Evolutionary conservation across 2,797 vertebrate species (phyloP), one percentile per base, ranked within the genome.

Genomic region (Trematomus bernacchii): DNA sequence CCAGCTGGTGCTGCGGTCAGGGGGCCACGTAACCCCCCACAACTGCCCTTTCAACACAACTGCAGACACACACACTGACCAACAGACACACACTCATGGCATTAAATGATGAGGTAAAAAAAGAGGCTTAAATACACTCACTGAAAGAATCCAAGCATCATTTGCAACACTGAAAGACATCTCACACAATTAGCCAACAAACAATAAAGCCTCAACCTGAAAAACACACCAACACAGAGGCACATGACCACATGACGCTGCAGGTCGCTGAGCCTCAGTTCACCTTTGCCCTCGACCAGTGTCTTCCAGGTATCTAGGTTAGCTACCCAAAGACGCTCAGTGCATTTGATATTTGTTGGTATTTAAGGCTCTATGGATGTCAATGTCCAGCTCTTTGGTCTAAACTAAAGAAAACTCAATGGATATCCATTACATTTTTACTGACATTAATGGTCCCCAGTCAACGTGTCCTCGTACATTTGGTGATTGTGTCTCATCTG

Each of bases 1-100:
- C 85, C 91, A 91, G 87, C 91, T 93, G 90, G 88, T 90, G 84
- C 83, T 89, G 87, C 14, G 73, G 78, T 90, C 90, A 86, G 82
- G 83, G 74, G 80, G 76, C 77, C 78, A 76, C 37, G 46, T 66
- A 83, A 67, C 84, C 82, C 74, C 19, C 52, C 46, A n/a, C 33
- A 37, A 48, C 66, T 46, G 16, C 21, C 40, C 72, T 42, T 19
- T 48, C 65, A 55, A 68, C 77, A 79, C 75, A 66, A 72, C 82
- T 53, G 57, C 75, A 52, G 66, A 47, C 53, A 59, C 69, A 84
- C 54, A 66, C 46, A 50, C 50, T 3, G 42, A 64, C 23, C 19
- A 43, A 13, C 57, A 19, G 27, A 74, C 40, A 84, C 52, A 44
- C 47, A 68, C 37, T 13, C 30, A 73, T 54, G 43, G 18, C 54